These are phyloP conservation scores for Dysidea cf. avara DNA, from an alignment of 37 sponge, comb jelly and placozoan genomes.

Conservation along the genomic window DNA sequence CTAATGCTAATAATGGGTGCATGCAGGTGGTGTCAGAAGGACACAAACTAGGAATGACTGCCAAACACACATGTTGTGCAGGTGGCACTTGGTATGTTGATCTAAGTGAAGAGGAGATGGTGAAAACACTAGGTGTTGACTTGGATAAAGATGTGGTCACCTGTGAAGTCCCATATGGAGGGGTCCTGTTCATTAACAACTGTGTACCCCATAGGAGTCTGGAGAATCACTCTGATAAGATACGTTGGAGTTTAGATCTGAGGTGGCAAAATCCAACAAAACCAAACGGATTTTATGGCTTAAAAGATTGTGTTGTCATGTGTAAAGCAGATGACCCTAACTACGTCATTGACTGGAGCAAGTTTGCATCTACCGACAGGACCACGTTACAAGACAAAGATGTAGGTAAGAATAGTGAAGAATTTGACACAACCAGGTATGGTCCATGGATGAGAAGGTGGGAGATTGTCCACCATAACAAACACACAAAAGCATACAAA, in stretches of 20 bases:
- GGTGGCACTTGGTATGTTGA: constrained; percentile 92
- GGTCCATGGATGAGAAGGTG: constrained; percentile 91
- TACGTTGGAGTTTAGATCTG: too few relatives aligned
- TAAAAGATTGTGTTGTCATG: constrained; percentile 67
- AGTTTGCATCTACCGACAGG: constrained; percentile 58
- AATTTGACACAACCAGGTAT: constrained; percentile 76
- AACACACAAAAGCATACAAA: constrained; percentile 65
- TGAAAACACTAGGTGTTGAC: too few relatives aligned
- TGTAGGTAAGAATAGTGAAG: constrained; percentile 27
- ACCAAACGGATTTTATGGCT: constrained; percentile 71
- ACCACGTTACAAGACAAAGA: constrained; percentile 28
- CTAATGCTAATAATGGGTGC: too few relatives aligned
- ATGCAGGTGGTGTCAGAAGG: too few relatives aligned
- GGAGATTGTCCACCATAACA: constrained; percentile 86
- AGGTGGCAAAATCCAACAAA: constrained; percentile 72
- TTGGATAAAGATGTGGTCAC: too few relatives aligned
- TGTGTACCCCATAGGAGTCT: too few relatives aligned
- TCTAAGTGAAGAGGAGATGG: constrained; percentile 59
- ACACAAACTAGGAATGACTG: too few relatives aligned
- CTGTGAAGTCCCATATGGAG: too few relatives aligned
- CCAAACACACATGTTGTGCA: too few relatives aligned
- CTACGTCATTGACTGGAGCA: too few relatives aligned
- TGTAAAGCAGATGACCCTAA: constrained; percentile 49
- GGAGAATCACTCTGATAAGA: too few relatives aligned
- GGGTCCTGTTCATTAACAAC: too few relatives aligned